Conservation (phyloP, 2,888 invertebrate species). For the Pherbina coryleti region DNA sequence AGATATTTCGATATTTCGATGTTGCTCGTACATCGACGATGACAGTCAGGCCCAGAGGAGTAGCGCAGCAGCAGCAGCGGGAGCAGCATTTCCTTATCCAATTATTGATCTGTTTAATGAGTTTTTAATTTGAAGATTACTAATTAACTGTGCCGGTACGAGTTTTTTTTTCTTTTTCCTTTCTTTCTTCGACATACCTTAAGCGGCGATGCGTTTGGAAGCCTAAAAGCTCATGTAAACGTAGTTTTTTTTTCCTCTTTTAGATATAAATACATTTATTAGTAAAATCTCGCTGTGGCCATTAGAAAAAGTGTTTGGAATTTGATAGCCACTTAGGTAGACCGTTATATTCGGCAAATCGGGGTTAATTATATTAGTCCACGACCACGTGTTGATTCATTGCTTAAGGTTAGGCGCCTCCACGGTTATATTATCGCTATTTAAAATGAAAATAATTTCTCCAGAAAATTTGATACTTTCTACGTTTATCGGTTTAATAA, state of each 20-base stretch:
- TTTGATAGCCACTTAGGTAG: too few species aligned
- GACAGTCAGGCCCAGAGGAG: neutral
- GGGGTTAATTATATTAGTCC: too few species aligned
- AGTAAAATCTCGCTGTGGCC: neutral
- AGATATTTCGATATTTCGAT: neutral
- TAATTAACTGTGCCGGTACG: neutral
- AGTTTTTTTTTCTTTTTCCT: too few species aligned
- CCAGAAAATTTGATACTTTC: neutral
- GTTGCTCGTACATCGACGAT: neutral
- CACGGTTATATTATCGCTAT: neutral
- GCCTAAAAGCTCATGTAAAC: too few species aligned
- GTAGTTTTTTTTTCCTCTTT: neutral
- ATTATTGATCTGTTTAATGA: slow-evolving; percentile 44
- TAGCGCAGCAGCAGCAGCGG: neutral
- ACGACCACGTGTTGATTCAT: too few species aligned
- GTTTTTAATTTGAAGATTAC: slow-evolving; percentile 46
- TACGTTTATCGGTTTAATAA: too few species aligned
- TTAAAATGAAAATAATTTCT: neutral
- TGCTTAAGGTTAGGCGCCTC: neutral
- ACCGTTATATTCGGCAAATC: too few species aligned
- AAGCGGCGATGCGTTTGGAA: too few species aligned
- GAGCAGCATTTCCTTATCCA: slow-evolving; percentile 40
- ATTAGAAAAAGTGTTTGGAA: neutral
- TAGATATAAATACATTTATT: neutral
- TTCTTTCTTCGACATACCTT: too few species aligned